These are phyloP conservation scores for Origma solitaria DNA, from an alignment of 2,113 vertebrate species.

Conservation along the genomic window DNA sequence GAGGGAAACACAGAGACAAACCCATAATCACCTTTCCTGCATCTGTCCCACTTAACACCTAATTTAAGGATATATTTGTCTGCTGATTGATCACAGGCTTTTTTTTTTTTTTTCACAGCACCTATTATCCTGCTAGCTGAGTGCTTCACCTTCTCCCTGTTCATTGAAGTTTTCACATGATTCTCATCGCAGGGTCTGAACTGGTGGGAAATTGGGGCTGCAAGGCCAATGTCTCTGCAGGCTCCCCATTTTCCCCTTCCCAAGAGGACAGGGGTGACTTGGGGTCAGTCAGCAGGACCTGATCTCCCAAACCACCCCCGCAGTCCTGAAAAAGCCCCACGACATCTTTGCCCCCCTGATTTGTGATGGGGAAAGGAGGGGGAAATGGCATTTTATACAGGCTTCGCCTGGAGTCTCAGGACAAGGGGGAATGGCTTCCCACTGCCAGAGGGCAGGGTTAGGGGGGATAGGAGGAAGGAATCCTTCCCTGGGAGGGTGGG, in stretches of 20 bases:
- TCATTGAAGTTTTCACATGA: background rate
- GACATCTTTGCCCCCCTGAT: background rate
- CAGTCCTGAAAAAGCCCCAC: background rate
- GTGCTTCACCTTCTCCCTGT: background rate
- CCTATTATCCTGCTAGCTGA: background rate
- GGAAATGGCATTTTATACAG: background rate
- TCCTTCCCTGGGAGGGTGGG: background rate
- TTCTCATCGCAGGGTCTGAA: background rate
- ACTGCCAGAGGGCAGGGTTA: background rate
- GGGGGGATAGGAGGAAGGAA: background rate
- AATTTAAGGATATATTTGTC: background rate
- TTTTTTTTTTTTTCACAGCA: background rate
- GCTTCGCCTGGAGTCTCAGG: background rate
- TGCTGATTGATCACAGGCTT: background rate
- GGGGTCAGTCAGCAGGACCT: background rate
- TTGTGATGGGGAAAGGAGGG: background rate
- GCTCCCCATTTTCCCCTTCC: background rate
- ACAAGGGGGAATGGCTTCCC: background rate
- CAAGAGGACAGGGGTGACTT: background rate
- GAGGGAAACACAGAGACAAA: background rate
- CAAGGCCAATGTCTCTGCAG: background rate
- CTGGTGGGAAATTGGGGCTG: background rate
- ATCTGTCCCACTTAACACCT: background rate
- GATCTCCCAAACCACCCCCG: background rate
- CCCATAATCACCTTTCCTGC: constrained; percentile 21